These are phyloP conservation scores for Lymantria monacha DNA, from an alignment of 2,888 invertebrate species.

Conservation along the genomic window DNA sequence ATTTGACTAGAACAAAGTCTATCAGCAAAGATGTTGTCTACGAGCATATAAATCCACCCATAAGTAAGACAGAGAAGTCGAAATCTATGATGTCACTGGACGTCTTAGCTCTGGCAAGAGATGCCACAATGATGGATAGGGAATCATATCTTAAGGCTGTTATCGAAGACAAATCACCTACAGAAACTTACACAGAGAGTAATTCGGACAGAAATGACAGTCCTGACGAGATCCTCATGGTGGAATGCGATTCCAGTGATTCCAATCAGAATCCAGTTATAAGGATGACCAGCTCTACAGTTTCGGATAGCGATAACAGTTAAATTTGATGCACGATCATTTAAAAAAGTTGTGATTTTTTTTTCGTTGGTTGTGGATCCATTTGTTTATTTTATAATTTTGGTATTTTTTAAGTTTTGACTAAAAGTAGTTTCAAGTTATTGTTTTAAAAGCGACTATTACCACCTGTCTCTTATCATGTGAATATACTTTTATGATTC, in stretches of 20 bases:
- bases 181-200: slow-evolving; percentile 73
- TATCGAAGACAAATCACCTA: slow-evolving; percentile 74
- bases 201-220: slow-evolving; percentile 74
- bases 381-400: slow-evolving; percentile 4
- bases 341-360: slow-evolving; percentile 9
- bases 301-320: slow-evolving; percentile 74
- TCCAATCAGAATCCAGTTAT: slow-evolving; percentile 74
- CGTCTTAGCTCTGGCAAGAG: slow-evolving; percentile 67
- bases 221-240: slow-evolving; percentile 74
- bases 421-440: background rate
- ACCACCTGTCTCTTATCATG: too few relatives aligned
- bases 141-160: slow-evolving; percentile 75
- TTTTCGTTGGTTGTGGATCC: slow-evolving; percentile 22
- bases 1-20: slow-evolving; percentile 60
- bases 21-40: slow-evolving; percentile 65
- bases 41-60: slow-evolving; percentile 58
- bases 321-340: slow-evolving; percentile 35
- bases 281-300: slow-evolving; percentile 72
- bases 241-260: slow-evolving; percentile 75
- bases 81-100: slow-evolving; percentile 78
- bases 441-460: background rate
- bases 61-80: slow-evolving; percentile 63
- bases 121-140: slow-evolving; percentile 65
- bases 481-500: background rate
- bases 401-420: background rate